Conservation (phyloP, 2,888 invertebrate genomes). For the Argynnis bischoffii region DNA sequence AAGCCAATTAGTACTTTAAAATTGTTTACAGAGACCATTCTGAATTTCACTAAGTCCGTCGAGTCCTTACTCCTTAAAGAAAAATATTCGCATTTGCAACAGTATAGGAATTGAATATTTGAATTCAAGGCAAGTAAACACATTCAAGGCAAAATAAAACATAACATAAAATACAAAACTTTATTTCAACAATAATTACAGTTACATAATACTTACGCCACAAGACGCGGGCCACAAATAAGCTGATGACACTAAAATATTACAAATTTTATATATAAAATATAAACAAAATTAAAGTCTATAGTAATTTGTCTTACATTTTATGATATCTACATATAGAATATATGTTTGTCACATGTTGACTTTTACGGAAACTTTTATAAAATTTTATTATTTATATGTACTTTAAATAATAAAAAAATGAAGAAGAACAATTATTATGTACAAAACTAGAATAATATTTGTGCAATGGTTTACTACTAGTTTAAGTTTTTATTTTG, state of each 20-base stretch:
- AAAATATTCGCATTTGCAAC: no score
- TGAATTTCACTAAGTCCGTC: no score
- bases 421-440: constrained; percentile 1
- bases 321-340: constrained; percentile 19
- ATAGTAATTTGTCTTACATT: constrained; percentile 10
- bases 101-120: no score
- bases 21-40: no score
- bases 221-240: constrained; percentile 36
- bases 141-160: constrained; percentile 1
- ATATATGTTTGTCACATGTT: background rate
- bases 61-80: no score
- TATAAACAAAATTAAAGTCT: constrained; percentile 21
- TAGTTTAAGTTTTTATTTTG: background rate
- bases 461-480: constrained; percentile 12
- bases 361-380: background rate
- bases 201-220: constrained; percentile 44
- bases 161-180: constrained; percentile 49
- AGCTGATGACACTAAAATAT: constrained; percentile 36
- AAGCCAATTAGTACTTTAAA: no score
- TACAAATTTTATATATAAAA: constrained; percentile 14
- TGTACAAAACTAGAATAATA: constrained; percentile 11
- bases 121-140: background rate
- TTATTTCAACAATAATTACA: constrained; percentile 76
- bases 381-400: background rate
- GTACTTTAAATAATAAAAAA: constrained; percentile 5